These are phyloP conservation scores for Stigmatopora nigra DNA, from an alignment of 2,113 vertebrate species.

Conservation along the genomic window DNA sequence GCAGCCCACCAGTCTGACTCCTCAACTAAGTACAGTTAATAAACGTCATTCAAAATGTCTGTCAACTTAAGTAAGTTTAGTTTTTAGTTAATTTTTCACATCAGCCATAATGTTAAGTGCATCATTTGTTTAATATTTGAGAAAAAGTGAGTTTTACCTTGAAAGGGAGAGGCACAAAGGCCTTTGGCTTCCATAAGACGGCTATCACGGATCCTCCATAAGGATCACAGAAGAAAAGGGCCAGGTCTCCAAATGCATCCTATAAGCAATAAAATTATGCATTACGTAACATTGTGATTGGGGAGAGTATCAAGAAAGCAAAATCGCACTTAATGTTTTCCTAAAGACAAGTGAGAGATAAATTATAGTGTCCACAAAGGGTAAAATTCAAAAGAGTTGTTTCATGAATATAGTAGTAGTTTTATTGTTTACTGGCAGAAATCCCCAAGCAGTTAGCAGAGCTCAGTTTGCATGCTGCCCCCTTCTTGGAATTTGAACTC, in stretches of 20 bases:
- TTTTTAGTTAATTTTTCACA: too few species aligned
- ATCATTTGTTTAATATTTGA: neutral
- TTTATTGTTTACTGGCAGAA: slow-evolving; percentile 7
- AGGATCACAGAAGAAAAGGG: slow-evolving; percentile 89
- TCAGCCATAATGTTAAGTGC: neutral
- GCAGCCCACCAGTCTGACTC: too few species aligned
- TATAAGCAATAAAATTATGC: slow-evolving; percentile 34
- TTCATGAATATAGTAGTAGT: neutral
- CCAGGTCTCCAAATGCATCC: slow-evolving; percentile 82
- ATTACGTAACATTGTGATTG: neutral
- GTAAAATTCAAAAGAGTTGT: neutral
- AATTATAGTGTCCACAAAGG: neutral
- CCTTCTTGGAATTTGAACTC: neutral
- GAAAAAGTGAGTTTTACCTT: slow-evolving; percentile 69
- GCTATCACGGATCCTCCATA: slow-evolving; percentile 85
- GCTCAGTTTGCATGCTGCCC: neutral
- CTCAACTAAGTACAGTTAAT: too few species aligned
- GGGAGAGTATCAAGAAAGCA: neutral
- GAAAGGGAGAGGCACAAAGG: slow-evolving; percentile 81
- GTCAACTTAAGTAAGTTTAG: too few species aligned
- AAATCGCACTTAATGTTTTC: too few species aligned
- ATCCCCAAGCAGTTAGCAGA: slow-evolving; percentile 1
- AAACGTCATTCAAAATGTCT: too few species aligned
- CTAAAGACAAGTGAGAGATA: neutral
- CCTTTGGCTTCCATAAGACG: slow-evolving; percentile 89